Conservation (phyloP, 1,140 invertebrate species). For the Drosophila funebris region DNA sequence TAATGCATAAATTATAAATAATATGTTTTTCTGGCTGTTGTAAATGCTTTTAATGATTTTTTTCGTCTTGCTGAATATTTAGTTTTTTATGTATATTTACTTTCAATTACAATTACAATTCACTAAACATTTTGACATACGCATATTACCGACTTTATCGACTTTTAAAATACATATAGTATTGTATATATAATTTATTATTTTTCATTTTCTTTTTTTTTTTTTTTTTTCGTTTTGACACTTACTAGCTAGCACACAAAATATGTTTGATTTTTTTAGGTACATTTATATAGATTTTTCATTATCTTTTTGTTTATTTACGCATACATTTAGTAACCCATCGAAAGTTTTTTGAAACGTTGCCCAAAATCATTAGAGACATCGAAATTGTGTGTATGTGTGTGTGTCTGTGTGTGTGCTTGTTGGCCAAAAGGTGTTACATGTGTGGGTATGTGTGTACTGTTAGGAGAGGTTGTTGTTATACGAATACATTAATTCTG, state of each 20-base stretch:
- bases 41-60: slow-evolving; percentile 56
- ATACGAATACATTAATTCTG: slow-evolving; percentile 27
- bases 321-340: slow-evolving; percentile 73
- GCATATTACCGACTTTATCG: slow-evolving; percentile 59
- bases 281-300: slow-evolving; percentile 73
- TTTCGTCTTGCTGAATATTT: slow-evolving; percentile 21
- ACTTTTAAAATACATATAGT: slow-evolving; percentile 45
- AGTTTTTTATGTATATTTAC: slow-evolving; percentile 39
- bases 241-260: slow-evolving; percentile 82
- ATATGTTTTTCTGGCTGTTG: slow-evolving; percentile 40
- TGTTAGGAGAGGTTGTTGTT: slow-evolving; percentile 10
- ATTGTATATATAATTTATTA: slow-evolving; percentile 54
- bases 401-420: slow-evolving; percentile 11
- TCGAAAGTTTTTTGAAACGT: slow-evolving; percentile 59
- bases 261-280: slow-evolving; percentile 71
- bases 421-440: slow-evolving; percentile 35
- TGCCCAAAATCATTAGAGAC: slow-evolving; percentile 38
- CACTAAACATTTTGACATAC: slow-evolving; percentile 64
- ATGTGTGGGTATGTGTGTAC: slow-evolving; percentile 17
- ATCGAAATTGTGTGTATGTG: slow-evolving; percentile 45
- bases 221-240: slow-evolving; percentile 60
- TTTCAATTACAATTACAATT: slow-evolving; percentile 57
- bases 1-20: slow-evolving; percentile 44
- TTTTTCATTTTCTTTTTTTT: slow-evolving; percentile 33
- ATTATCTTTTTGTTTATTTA: slow-evolving; percentile 59